Evolutionary conservation across 2,797 vertebrate genomes (phyloP).

Genomic region (Decapterus maruadsi): DNA sequence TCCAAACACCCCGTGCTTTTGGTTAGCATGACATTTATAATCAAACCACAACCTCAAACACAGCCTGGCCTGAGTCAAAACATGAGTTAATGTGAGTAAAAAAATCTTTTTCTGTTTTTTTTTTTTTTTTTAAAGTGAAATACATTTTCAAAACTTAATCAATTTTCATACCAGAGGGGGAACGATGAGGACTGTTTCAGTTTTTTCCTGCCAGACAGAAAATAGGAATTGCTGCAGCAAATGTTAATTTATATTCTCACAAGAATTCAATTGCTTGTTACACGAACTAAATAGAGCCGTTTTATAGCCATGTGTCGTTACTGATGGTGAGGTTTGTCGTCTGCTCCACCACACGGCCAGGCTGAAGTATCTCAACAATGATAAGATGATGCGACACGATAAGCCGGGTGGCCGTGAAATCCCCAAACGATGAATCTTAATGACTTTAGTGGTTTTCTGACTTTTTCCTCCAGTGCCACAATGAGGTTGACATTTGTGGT

Average conservation of each 20-base stretch:
- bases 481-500: background rate
- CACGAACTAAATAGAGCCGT: background rate
- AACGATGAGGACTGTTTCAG: background rate
- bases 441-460: background rate
- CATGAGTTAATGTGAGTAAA: background rate
- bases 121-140: background rate
- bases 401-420: background rate
- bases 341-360: background rate
- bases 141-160: background rate
- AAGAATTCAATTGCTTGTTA: background rate
- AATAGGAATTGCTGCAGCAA: background rate
- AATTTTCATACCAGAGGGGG: background rate
- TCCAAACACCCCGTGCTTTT: constrained; percentile 24
- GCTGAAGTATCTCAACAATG: background rate
- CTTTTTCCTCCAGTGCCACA: background rate
- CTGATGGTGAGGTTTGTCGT: background rate
- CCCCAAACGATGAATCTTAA: background rate
- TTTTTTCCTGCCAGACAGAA: background rate
- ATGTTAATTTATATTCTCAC: background rate
- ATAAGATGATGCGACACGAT: too few relatives aligned
- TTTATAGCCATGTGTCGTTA: background rate
- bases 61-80: background rate
- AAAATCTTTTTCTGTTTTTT: background rate
- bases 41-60: background rate
- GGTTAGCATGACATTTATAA: constrained; percentile 32